Percentiles rank a stretch among this genome's conserved stretches.
Conservation (phyloP, 2,797 vertebrate genomes). For the Diplodus sargus region DNA sequence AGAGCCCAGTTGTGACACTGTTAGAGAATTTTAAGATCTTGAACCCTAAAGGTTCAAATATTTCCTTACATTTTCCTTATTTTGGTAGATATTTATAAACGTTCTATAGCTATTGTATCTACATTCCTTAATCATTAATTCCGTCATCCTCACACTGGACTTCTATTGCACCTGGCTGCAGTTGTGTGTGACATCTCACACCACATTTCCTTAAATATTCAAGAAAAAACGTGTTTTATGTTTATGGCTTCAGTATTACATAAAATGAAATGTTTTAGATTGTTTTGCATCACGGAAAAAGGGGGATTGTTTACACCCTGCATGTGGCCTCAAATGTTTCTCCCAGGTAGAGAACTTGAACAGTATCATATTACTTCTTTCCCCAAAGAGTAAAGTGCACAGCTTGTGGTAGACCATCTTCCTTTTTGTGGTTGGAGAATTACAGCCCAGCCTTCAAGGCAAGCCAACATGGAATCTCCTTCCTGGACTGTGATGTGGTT, state of each 20-base stretch:
- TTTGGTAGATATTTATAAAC: neutral
- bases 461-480: constrained; percentile 45
- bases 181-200: no score
- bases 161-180: no score
- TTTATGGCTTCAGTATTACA: no score
- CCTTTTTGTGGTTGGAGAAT: constrained; percentile 59
- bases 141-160: no score
- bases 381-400: constrained; percentile 31
- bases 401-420: constrained; percentile 46
- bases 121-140: no score
- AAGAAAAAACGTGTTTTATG: no score
- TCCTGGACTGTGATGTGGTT: constrained; percentile 64
- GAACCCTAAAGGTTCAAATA: neutral
- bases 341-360: constrained; percentile 49
- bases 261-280: no score
- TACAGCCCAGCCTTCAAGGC: constrained; percentile 33
- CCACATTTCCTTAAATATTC: neutral
- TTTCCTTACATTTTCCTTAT: no score
- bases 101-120: no score
- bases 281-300: no score
- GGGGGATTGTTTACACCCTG: constrained; percentile 17
- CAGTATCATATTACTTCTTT: constrained; percentile 41
- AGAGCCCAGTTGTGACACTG: neutral
- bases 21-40: neutral
- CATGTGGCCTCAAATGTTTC: constrained; percentile 1